Conservation (phyloP, 2,797 vertebrate species). For the Orestias chungarensis region DNA sequence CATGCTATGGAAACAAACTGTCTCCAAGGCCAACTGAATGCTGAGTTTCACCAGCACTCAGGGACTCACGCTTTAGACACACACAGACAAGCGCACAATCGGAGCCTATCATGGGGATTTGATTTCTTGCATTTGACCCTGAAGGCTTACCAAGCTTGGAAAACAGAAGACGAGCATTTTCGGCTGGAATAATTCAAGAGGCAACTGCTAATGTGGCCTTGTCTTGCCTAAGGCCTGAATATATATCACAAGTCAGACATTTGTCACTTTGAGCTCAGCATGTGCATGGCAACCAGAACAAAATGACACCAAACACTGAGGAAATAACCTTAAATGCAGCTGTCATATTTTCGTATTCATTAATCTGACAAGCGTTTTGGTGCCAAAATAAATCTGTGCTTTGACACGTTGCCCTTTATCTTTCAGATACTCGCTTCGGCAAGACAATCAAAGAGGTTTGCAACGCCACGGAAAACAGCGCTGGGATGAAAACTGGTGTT, state of each 20-base stretch:
- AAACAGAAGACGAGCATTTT: slow-evolving; percentile 14
- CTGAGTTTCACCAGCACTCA: neutral
- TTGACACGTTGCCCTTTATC: slow-evolving; percentile 15
- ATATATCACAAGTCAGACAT: slow-evolving; percentile 29
- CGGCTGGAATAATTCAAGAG: slow-evolving; percentile 44
- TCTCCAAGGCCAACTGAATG: slow-evolving; percentile 12
- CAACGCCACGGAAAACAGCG: slow-evolving; percentile 20
- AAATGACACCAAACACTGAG: slow-evolving; percentile 7
- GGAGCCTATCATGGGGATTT: slow-evolving; percentile 13
- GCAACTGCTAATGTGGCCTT: slow-evolving; percentile 54
- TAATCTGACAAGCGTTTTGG: slow-evolving; percentile 3
- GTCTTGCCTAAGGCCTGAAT: slow-evolving; percentile 32
- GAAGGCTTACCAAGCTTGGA: slow-evolving; percentile 24
- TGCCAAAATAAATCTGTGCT: slow-evolving; percentile 9
- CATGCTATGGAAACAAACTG: slow-evolving; percentile 4
- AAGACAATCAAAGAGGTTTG: slow-evolving; percentile 21
- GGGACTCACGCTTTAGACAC: no score
- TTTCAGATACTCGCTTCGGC: slow-evolving; percentile 23
- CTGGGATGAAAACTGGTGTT: slow-evolving; percentile 17
- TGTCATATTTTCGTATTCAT: slow-evolving; percentile 1
- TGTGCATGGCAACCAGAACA: slow-evolving; percentile 3
- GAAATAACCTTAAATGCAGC: no score
- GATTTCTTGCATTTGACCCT: slow-evolving; percentile 54
- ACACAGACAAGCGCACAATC: slow-evolving; percentile 1
- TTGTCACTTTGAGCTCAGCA: slow-evolving; percentile 12